Evolutionary conservation across 2,113 vertebrate species (phyloP), one percentile per base, ranked within the genome.

Genomic region (Heterochromis multidens): DNA sequence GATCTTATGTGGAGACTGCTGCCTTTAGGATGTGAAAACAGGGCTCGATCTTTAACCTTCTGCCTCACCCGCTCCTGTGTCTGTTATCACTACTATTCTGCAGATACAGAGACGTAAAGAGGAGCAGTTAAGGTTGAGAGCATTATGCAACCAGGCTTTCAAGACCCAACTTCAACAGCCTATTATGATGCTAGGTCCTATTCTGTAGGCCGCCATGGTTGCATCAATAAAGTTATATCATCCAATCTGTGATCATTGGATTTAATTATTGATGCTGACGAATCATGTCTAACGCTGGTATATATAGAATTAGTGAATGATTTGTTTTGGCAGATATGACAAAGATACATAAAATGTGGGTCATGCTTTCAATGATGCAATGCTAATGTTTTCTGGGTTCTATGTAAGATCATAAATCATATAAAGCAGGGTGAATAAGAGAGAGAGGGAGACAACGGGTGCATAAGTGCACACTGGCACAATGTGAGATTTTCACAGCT

Each of bases 121-220:
- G 60, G 54, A 87, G 58, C 56, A 80, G 82, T 83, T 84, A 79
- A 82, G 79, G 84, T 70, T 89, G 59, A 87, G 88, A 82, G 70
- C 43, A 80, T 93, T 93, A 92, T 67, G 77, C 87, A 91, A 93
- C 62, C 61, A 31, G 59, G 56, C 82, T 88, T 85, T 82, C 25
- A 37, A 33, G 76, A 83, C 31, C 12, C 88, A 87, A 79, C 31
- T 8, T 70, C 16, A 57, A 70, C 89, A 88, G 65, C 80, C 83
- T 77, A 87, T 91, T 40, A 70, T 70, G 63, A 83, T 58, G 35
- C 60, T 63, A 37, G 72, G 74, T 90, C 79, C 84, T 17, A 16
- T 80, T 78, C 89, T 77, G 23, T 7, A 63, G 81, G 93, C 93
- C 92, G 88, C 91, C 83, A 94, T 93, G 89, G 92, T 84, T 91